phyloP scores from a whole-genome alignment of 2,888 invertebrate genomes.

The Cyaniris semiargus region DNA sequence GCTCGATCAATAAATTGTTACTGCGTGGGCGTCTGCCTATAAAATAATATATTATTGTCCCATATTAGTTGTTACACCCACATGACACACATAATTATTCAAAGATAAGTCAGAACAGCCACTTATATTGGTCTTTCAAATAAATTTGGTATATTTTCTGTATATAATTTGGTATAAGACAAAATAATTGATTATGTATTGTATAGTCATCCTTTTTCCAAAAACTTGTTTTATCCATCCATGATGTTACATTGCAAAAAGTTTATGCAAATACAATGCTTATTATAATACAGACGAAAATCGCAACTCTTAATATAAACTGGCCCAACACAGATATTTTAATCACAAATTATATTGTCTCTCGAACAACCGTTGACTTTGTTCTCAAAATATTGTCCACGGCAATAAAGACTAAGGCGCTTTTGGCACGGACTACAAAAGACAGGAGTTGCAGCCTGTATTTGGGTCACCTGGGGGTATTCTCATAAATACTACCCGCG shows the following conservation, averaged over 20 bases:
- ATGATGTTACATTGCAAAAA: neutral
- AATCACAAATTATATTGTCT: slow-evolving; percentile 2
- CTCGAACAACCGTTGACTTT: slow-evolving; percentile 12
- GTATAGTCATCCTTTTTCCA: too few species aligned
- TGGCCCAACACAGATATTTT: neutral
- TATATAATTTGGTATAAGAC: too few species aligned
- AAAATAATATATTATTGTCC: too few species aligned
- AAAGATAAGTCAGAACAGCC: too few species aligned
- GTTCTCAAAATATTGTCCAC: slow-evolving; percentile 22
- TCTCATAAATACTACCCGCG: slow-evolving; percentile 9
- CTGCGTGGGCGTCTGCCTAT: neutral
- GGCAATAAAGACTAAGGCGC: neutral
- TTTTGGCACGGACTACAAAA: slow-evolving; percentile 12
- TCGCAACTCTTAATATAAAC: neutral
- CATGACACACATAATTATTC: neutral
- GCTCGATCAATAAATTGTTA: neutral
- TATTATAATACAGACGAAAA: neutral
- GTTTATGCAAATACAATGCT: neutral
- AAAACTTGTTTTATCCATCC: neutral
- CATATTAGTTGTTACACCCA: neutral
- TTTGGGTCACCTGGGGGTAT: slow-evolving; percentile 17
- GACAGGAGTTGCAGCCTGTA: slow-evolving; percentile 4
- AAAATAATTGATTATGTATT: too few species aligned
- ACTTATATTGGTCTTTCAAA: too few species aligned
- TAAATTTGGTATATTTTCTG: too few species aligned